Base-by-base conservation (phyloP, 2,797 vertebrate genomes). In the Sebastes cheni region DNA sequence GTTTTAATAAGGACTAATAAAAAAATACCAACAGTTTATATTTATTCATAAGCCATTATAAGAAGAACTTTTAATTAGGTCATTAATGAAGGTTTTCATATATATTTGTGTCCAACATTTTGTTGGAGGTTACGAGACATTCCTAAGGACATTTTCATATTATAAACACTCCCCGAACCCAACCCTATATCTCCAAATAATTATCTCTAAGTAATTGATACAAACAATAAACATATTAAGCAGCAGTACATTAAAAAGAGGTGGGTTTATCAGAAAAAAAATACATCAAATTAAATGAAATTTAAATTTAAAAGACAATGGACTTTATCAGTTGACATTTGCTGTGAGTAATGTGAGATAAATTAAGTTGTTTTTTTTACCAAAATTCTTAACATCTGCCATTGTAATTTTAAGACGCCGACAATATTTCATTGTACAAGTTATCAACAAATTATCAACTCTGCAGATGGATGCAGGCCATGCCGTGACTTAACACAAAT, bases 311-410 rank as follows among this genome's bases (percentile, higher is more conserved):
- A 42, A 42, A 42, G 42, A 46, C 42, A 46, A 46, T 46, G 42
- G 42, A 7, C 14, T 8, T 8, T 18, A 46, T 46, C 42, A 46
- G 14, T 46, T 18, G 16, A 46, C 42, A 46, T 46, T 46, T 16
- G 42, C 16, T 46, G 42, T 46, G 42, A 1, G 6, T 55, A 5
- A 12, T 55, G 22, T 46, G 42, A 46, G 42, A 46, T 46, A 18
- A 46, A 46, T 46, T 16, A 18, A 8, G 3, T 16, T 16, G 0
- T 18, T n/a, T 30, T 13, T 39, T 39, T 39, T 39, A 30, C 1
- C 11, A 14, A 34, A 54, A 10, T 14, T 2, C 12, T 32, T 14
- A 11, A 2, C 6, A 3, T 29, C n/a, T 34, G 30, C 32, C 20
- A 5, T n/a, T 12, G 8, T 61, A 61, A 32, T 32, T 29, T 32